Evolutionary conservation across 2,797 vertebrate genomes (phyloP).

Genomic region (Oreonectes daqikongensis): DNA sequence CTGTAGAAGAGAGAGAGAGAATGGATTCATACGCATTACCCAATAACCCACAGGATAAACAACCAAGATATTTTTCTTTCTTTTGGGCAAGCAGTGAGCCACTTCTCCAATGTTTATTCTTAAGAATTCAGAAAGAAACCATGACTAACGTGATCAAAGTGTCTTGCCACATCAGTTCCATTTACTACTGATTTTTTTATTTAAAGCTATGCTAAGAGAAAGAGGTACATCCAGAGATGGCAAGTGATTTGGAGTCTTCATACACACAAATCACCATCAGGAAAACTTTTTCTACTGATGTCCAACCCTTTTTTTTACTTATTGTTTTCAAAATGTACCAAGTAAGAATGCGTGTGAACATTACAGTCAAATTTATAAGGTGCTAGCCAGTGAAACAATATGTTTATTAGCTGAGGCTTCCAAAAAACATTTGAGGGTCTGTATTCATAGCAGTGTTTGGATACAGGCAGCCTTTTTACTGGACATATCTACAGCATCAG

Average conservation of each 20-base stretch:
- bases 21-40: background rate
- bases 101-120: background rate
- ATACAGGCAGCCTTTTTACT: background rate
- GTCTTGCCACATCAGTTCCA: background rate
- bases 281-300: background rate
- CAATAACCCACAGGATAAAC: background rate
- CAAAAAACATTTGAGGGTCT: background rate
- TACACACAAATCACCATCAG: background rate
- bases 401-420: background rate
- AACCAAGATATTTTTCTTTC: background rate
- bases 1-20: slow-evolving; percentile 54
- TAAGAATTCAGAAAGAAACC: background rate
- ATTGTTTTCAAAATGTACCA: background rate
- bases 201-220: no score
- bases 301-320: background rate
- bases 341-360: slow-evolving; percentile 12
- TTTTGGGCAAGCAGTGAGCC: background rate
- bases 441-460: background rate
- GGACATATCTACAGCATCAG: background rate
- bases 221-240: background rate
- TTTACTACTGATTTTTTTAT: no score
- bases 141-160: slow-evolving; percentile 9
- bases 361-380: slow-evolving; percentile 11
- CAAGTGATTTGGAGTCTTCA: background rate
- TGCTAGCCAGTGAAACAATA: background rate